Evolutionary conservation across 1,140 invertebrate genomes (phyloP).

Genomic region (Heliconius congener): DNA sequence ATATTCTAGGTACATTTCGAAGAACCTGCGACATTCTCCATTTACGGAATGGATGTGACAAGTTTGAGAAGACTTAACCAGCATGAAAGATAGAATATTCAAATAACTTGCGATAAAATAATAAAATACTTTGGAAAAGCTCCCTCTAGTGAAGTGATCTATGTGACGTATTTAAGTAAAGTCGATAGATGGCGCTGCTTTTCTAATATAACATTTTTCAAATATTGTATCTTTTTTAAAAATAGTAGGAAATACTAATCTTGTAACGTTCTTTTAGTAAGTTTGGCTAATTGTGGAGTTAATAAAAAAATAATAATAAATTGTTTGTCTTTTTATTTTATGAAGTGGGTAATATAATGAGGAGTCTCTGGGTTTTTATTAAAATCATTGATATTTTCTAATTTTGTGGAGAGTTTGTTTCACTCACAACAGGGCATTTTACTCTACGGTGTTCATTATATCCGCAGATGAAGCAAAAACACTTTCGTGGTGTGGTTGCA

Average conservation of each 20-base stretch:
- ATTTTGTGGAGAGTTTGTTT: too few relatives aligned
- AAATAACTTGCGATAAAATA: not conserved
- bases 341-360: too few relatives aligned
- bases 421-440: too few relatives aligned
- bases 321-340: not conserved
- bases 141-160: not conserved
- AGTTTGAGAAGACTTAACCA: constrained; percentile 61
- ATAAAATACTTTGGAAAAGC: not conserved
- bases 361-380: too few relatives aligned
- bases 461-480: too few relatives aligned
- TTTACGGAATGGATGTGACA: constrained; percentile 70
- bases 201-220: constrained; percentile 43
- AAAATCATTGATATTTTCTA: too few relatives aligned
- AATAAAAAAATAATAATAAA: not conserved
- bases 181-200: constrained; percentile 7
- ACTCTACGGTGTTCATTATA: too few relatives aligned
- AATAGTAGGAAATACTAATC: not conserved
- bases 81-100: constrained; percentile 49
- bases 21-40: constrained; percentile 54
- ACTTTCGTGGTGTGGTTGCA: too few relatives aligned
- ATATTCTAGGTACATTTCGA: constrained; percentile 54
- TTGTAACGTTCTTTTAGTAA: not conserved
- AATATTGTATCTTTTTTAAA: too few relatives aligned
- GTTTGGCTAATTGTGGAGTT: not conserved
- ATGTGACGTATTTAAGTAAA: not conserved